Base-by-base conservation (phyloP, 1,140 invertebrate species). In the Telenomus remus region DNA sequence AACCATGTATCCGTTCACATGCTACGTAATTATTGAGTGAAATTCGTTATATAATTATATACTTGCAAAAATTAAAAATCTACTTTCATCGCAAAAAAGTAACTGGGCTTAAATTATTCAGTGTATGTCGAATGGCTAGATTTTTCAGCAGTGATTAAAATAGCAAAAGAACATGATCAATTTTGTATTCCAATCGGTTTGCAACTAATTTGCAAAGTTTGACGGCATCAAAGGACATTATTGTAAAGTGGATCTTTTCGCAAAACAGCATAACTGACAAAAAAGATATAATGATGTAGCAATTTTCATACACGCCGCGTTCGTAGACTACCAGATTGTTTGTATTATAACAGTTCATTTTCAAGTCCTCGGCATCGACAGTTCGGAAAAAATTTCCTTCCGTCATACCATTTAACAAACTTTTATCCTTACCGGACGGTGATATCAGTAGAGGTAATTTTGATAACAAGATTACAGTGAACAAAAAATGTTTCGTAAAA, bases 331-430 rank as follows among this genome's bases (percentile, higher is more conserved):
- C 7, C 16, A 56, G 46, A 60, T 59, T 63, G 46, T 63, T 57
- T 64, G 42, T 64, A 57, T 64, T 51, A 64, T 42, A 59, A 64
- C 42, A 72, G 27, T 48, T 53, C 59, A 56, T 64, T 64, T 59
- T 59, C 49, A 14, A 37, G 37, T 14, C 6, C 4, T n/a, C 47
- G 35, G 19, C 13, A 53, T 59, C 43, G 39, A 64, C 63, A 47
- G 55, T 59, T 46, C 56, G 19, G 19, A 42, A 60, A 16, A 42
- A 55, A 72, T 54, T 53, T 55, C 33, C 59, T 49, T 59, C 10
- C 39, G 14, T 44, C 48, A 73, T 37, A 54, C 43, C 27, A 65
- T 37, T 44, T 10, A 48, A 51, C 34, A 49, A 56, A 65, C 35
- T 13, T 66, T 74, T 39, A 39, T 11, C 4, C 39, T 19, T 10